phyloP scores from a whole-genome alignment of 2,888 invertebrate genomes.

The Pegoplata infirma region DNA sequence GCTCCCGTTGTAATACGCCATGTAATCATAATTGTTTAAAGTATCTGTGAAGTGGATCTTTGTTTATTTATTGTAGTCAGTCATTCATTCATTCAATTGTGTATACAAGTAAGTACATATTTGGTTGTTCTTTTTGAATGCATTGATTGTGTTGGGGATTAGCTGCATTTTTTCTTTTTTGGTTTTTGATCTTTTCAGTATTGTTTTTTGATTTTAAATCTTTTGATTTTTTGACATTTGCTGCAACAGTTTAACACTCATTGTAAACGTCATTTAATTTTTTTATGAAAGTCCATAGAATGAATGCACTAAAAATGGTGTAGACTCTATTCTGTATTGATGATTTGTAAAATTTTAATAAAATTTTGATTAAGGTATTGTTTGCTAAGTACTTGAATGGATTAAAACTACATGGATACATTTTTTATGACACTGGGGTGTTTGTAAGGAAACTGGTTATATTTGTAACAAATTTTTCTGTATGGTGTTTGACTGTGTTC shows the following conservation, averaged over 20 bases:
- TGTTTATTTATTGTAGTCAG: constrained; percentile 3
- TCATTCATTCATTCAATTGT: constrained; percentile 42
- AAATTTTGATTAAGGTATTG: constrained; percentile 46
- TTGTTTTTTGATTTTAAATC: background rate
- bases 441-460: background rate
- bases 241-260: constrained; percentile 32
- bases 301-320: constrained; percentile 1
- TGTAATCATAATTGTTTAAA: constrained; percentile 48
- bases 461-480: background rate
- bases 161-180: constrained; percentile 31
- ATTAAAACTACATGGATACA: constrained; percentile 1
- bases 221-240: constrained; percentile 29
- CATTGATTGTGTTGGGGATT: constrained; percentile 26
- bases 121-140: background rate
- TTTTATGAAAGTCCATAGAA: background rate
- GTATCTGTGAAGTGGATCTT: constrained; percentile 44
- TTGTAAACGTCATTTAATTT: background rate
- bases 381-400: constrained; percentile 40
- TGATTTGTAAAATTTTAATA: constrained; percentile 38
- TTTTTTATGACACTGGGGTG: no score
- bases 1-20: constrained; percentile 52
- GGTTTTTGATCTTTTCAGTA: constrained; percentile 10
- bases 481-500: background rate
- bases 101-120: constrained; percentile 1
- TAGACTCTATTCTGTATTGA: constrained; percentile 4